Base-by-base conservation (phyloP, 2,888 invertebrate species). In the Melitaea athalia region DNA sequence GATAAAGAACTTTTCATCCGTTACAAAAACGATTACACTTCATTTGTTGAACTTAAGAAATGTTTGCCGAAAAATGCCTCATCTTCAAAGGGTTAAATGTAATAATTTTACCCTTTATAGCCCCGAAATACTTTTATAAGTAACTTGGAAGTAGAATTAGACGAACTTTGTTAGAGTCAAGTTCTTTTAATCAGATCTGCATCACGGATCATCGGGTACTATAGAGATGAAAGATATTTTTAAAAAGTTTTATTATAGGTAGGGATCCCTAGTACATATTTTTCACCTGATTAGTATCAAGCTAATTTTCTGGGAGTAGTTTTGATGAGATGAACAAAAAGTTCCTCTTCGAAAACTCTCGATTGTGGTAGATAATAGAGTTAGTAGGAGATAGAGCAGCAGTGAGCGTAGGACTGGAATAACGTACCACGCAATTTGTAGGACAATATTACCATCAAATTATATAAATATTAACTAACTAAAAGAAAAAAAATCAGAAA, bases 1-100 rank as follows among this genome's bases (percentile, higher is more conserved):
- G 53, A 55, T 55, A 31, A 33, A 33, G 33, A 55, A 33, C 31
- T 55, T 55, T 55, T 14, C 31, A 31, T 33, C 31, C 31, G 14
- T 55, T 55, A 59, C 50, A 64, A 64, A 59, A 50, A 64, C 59
- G 50, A 64, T 64, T 59, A 64, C 59, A 64, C 33, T 49, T 49
- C 50, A 50, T 64, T 64, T 59, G 47, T 55, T 49, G 50, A 38
- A 49, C 49, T 59, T 38, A 64, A 64, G 55, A 63, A 59, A 59
- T 64, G 49, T 64, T 64, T 64, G 57, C 42, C 53, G 53, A 55
- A 55, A 53, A 63, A 63, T 55, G 55, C 53, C 47, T 49, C n/a
- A 49, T 49, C 53, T 55, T 33, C 57, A 59, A 64, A 59, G 47
- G 49, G 59, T 64, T 59, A 24, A 59, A 49, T 59, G 49, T 64